Percentiles rank a stretch among this genome's conserved stretches.
Evolutionary conservation across 2,797 vertebrate species (phyloP).

Genomic region (Phrynocephalus vlangalii): DNA sequence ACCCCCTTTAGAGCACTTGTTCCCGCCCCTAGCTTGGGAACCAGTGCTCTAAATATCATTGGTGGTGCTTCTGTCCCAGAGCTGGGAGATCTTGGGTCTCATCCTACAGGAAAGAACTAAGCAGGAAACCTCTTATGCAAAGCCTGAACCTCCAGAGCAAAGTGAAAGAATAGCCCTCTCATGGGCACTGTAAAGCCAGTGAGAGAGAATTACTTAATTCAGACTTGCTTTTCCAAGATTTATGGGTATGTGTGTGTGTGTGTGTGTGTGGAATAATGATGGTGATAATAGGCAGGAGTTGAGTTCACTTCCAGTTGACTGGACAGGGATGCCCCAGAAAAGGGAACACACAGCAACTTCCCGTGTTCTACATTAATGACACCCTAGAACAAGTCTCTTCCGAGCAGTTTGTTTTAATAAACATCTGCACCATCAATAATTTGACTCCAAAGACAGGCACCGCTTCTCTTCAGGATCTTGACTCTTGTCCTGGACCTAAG

Average conservation of each 20-base stretch:
- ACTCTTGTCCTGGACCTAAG: slow-evolving; percentile 5
- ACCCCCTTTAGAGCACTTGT: no score
- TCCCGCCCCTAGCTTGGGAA: neutral
- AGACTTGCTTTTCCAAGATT: neutral
- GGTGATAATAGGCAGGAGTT: neutral
- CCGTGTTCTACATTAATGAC: neutral
- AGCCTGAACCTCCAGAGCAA: neutral
- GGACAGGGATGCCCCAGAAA: neutral
- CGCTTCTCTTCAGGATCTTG: neutral
- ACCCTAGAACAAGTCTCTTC: neutral
- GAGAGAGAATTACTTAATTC: neutral
- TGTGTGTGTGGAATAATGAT: neutral
- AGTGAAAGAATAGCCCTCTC: neutral
- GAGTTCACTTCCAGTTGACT: neutral
- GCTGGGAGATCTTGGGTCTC: neutral
- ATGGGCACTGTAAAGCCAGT: neutral
- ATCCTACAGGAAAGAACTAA: neutral
- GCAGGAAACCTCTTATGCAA: neutral
- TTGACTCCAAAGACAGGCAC: neutral
- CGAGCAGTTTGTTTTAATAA: slow-evolving; percentile 32
- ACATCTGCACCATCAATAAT: neutral
- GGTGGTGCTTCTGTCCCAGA: neutral
- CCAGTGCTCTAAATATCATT: neutral
- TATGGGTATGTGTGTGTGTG: neutral
- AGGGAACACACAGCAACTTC: neutral